These are phyloP conservation scores for Ameiurus melas DNA, from an alignment of 2,113 vertebrate genomes.

Conservation along the genomic window DNA sequence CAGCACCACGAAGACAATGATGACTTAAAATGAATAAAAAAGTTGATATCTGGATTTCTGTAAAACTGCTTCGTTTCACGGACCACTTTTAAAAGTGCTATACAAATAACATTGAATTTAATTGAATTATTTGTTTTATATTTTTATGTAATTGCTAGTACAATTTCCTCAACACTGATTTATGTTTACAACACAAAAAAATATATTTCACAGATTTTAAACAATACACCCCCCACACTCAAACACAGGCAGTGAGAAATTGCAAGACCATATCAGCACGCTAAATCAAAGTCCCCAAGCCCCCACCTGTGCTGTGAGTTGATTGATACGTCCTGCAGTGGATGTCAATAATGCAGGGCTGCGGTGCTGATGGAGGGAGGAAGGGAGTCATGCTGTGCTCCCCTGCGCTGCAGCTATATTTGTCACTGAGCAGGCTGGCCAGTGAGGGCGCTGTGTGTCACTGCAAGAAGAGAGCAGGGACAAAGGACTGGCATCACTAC, in stretches of 20 bases:
- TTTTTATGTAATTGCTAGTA: no score
- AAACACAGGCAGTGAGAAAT: not conserved
- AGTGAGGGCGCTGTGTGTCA: constrained; percentile 25
- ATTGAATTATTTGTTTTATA: not conserved
- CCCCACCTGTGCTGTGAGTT: constrained; percentile 40
- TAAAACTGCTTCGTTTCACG: not conserved
- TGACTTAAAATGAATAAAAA: not conserved
- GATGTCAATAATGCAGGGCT: constrained; percentile 48
- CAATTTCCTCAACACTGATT: not conserved
- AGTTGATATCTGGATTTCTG: not conserved
- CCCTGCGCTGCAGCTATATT: constrained; percentile 40
- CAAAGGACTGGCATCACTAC: not conserved
- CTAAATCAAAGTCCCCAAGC: constrained; percentile 43
- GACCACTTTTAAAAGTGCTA: not conserved
- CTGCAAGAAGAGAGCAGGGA: constrained; percentile 13
- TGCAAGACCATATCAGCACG: constrained; percentile 27
- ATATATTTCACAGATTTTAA: not conserved
- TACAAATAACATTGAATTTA: not conserved
- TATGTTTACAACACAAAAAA: not conserved
- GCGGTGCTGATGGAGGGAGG: constrained; percentile 29
- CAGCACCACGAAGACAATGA: not conserved
- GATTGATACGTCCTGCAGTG: constrained; percentile 42
- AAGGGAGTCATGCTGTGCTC: constrained; percentile 13
- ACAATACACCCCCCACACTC: not conserved
- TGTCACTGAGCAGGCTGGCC: constrained; percentile 7